Evolutionary conservation across 2,888 invertebrate species (phyloP), one percentile per base, ranked within the genome.

Genomic region (Luffia ferchaultella): DNA sequence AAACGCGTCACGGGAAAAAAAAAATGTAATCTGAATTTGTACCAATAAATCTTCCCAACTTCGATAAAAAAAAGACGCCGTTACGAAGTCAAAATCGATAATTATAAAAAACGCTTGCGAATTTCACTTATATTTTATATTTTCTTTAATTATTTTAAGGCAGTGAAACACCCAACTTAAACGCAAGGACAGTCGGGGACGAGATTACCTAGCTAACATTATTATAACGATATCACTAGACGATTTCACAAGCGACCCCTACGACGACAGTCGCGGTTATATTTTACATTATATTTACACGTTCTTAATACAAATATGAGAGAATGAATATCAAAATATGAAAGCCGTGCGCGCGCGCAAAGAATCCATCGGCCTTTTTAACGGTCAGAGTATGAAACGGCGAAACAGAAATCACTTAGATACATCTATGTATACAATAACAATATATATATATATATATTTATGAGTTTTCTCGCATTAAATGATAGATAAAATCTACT

Each of bases 101-200:
- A n/a, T n/a, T n/a, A n/a, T n/a, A n/a, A n/a, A n/a, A n/a, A n/a
- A n/a, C n/a, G n/a, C n/a, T n/a, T n/a, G n/a, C n/a, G n/a, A n/a
- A n/a, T n/a, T n/a, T n/a, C n/a, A n/a, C n/a, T n/a, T n/a, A n/a
- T n/a, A n/a, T n/a, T n/a, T n/a, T n/a, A n/a, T n/a, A n/a, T n/a
- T 43, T 20, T 68, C 67, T 67, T 72, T 50, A 68, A 76, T 76
- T 73, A 79, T 64, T 78, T 79, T 83, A 83, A 83, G 83, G 83
- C 83, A 83, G 83, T 83, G 83, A 82, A 76, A 83, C 78, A 76
- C 79, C 83, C 83, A 83, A 82, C 82, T 71, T 71, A 82, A 82
- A 80, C 70, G 74, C 68, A 73, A 82, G 79, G 78, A 76, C 73
- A 75, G 83, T 82, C 77, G 82, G 83, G 82, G 76, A n/a, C 76